Percentiles rank a stretch among this genome's conserved stretches.
phyloP scores from a whole-genome alignment of 2,888 invertebrate genomes.

The Callosobruchus maculatus region DNA sequence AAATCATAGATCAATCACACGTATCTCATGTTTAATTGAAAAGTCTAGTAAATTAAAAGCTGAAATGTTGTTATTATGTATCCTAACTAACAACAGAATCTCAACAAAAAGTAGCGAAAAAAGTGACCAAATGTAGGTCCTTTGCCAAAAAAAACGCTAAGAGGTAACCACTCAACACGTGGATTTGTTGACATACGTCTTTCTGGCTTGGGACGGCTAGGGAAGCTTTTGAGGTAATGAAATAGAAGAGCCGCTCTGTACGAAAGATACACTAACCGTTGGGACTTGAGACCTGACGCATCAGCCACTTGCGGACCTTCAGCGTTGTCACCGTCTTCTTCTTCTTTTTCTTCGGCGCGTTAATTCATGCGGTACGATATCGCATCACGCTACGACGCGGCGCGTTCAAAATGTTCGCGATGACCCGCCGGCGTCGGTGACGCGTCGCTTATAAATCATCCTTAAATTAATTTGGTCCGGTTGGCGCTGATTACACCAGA shows the following conservation, averaged over 20 bases:
- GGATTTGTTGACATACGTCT: too few species aligned
- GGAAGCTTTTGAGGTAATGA: too few species aligned
- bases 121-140: too few species aligned
- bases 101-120: too few species aligned
- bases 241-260: background rate
- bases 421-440: background rate
- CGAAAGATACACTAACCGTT: background rate
- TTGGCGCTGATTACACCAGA: background rate
- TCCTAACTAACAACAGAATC: too few species aligned
- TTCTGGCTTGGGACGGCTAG: too few species aligned
- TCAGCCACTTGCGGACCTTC: background rate
- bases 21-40: too few species aligned
- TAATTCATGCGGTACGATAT: slow-evolving; percentile 1
- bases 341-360: background rate
- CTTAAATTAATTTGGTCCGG: slow-evolving; percentile 1
- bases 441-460: background rate
- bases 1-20: too few species aligned
- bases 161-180: too few species aligned
- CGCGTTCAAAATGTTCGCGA: background rate
- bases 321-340: background rate
- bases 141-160: too few species aligned
- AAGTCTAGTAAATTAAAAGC: too few species aligned
- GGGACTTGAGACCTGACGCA: background rate
- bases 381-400: background rate
- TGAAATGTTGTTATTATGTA: too few species aligned